These are phyloP conservation scores for Parnassius glacialis DNA, from an alignment of 2,888 invertebrate species.

Conservation along the genomic window DNA sequence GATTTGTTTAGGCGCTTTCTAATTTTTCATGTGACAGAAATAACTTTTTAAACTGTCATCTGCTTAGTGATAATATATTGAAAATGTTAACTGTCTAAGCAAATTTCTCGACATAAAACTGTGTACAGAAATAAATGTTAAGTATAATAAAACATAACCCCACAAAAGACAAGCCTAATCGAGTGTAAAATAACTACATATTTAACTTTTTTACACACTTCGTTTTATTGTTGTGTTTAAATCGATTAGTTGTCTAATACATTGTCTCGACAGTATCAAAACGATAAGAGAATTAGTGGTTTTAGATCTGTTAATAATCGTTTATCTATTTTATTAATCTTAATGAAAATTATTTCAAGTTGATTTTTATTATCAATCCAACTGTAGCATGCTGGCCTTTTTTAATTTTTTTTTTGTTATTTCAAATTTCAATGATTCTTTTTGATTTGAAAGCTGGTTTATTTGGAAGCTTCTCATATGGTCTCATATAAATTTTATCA, in stretches of 20 bases:
- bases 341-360: too few relatives aligned
- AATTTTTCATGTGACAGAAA: constrained; percentile 47
- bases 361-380: too few relatives aligned
- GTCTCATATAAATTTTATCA: too few relatives aligned
- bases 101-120: constrained; percentile 50
- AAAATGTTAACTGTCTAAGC: constrained; percentile 46
- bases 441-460: too few relatives aligned
- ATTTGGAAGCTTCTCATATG: too few relatives aligned
- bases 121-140: constrained; percentile 32
- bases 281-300: not conserved
- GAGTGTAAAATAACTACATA: constrained; percentile 38
- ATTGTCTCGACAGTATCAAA: constrained; percentile 5
- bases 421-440: too few relatives aligned
- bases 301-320: too few relatives aligned
- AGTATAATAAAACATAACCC: constrained; percentile 39
- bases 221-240: constrained; percentile 19
- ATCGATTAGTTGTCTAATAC: constrained; percentile 35
- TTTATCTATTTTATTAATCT: too few relatives aligned
- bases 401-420: too few relatives aligned
- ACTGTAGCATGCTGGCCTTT: too few relatives aligned
- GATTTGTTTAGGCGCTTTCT: constrained; percentile 48
- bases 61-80: constrained; percentile 31
- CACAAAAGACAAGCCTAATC: constrained; percentile 47
- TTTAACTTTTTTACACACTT: constrained; percentile 22
- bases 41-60: constrained; percentile 56